Base-by-base conservation (phyloP, 64 coral and sea anemone genomes). In the Dendrophyllia cribrosa region DNA sequence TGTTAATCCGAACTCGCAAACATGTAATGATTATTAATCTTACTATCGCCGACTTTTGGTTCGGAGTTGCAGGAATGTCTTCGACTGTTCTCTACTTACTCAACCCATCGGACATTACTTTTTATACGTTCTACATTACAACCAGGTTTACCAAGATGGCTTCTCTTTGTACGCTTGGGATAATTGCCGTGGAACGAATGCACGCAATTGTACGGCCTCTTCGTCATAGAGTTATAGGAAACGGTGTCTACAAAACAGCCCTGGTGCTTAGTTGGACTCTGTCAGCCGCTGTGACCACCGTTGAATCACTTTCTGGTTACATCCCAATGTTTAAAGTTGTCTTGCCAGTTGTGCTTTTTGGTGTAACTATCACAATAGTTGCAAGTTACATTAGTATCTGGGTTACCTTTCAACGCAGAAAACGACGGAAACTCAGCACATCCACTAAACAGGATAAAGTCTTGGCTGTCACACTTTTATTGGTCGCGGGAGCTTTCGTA, bases 11-110 rank as follows among this genome's bases (percentile, higher is more conserved):
- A 61, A 78, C 9, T 26, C 72, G 74, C 44, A 77, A 47, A 19
- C 74, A 74, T 72, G 46, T 77, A 2, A 11, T 89, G 87, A 77
- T 89, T n/a, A 89, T 79, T 17, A 89, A 89, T 21, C 88, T 89
- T 23, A 64, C 62, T 59, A 45, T 89, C 14, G 58, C 74, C 7
- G 88, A 89, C 68, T 21, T 89, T 16, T 8, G 52, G 12, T 75
- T 53, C 50, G 73, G 74, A 16, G 64, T 43, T 53, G 26, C 47
- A 15, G 76, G 51, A 26, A 9, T 78, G 21, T n/a, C 51, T 12
- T 23, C 52, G 10, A 15, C 53, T 1, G 14, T 78, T 19, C 5
- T 58, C 52, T 58, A 58, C 52, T 8, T 58, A 26, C 24, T 78
- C 5, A 59, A 58, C 1, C 76, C n/a, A 78, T 58, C 76, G 23